Evolutionary conservation across 64 coral and sea anemone genomes (phyloP).

Genomic region (Stichodactyla mertensii): DNA sequence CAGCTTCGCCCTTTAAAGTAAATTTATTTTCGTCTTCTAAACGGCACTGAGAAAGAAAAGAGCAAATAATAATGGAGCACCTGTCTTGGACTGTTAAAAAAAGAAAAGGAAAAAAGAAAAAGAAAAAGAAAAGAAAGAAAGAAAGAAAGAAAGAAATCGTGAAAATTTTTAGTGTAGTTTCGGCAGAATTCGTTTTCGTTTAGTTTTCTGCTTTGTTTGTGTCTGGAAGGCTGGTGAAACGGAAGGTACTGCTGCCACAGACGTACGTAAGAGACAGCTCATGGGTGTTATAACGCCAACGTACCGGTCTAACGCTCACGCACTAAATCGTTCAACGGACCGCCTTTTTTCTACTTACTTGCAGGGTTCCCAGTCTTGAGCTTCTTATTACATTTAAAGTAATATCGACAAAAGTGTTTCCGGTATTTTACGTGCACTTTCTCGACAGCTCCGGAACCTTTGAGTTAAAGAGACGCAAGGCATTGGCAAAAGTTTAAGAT

Average conservation of each 20-base stretch:
- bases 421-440: constrained; percentile 2
- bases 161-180: too few relatives aligned
- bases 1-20: not conserved
- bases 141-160: too few relatives aligned
- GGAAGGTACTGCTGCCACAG: not conserved
- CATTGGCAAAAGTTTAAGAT: not conserved
- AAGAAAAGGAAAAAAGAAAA: not conserved
- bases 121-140: too few relatives aligned
- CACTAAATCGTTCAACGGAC: not conserved
- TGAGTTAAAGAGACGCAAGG: not conserved
- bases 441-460: not conserved
- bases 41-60: not conserved
- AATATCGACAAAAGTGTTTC: not conserved
- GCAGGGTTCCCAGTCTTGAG: not conserved
- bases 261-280: not conserved
- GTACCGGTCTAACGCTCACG: not conserved
- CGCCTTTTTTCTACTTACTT: not conserved
- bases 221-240: not conserved
- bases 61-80: not conserved
- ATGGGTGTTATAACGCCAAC: not conserved
- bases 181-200: too few relatives aligned
- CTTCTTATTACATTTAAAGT: constrained; percentile 11
- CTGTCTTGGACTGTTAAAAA: not conserved
- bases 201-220: not conserved
- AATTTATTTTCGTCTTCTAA: not conserved